Evolutionary conservation across 2,797 vertebrate genomes (phyloP), one percentile per base, ranked within the genome.

Genomic region (Micrastur ruficollis): DNA sequence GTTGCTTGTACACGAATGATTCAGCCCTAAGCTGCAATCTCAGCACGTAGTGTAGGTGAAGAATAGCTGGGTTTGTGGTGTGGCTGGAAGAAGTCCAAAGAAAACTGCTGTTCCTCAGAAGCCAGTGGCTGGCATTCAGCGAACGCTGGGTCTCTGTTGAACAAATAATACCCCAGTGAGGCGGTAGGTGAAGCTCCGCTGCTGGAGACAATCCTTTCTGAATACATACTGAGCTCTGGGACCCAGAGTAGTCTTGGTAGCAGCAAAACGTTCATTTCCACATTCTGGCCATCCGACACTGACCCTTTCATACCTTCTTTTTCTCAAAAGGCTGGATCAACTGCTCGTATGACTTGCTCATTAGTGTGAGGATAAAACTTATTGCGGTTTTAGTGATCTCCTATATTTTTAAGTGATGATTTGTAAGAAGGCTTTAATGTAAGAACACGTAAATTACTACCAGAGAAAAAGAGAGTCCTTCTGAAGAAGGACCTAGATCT

Each of bases 81-180:
- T 55, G 81, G 6, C 74, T 96, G 94, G 96, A 91, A 74, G 71
- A 71, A 81, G 23, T 68, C 92, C 95, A 95, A 93, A 71, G 71
- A 56, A 95, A 93, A 62, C 84, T 49, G 32, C 5, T 4, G 21
- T n/a, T 92, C 36, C 65, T 87, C 27, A 11, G 86, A 63, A 94
- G 59, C 25, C 0, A 6, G 55, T 34, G 62, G n/a, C 83, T 90
- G 89, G 63, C 44, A 53, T 71, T 65, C 56, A 12, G 74, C 0
- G 1, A 25, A 13, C 26, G 50, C 49, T 18, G n/a, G 17, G 46
- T 61, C 61, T 76, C 75, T 61, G 40, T 9, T 55, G 65, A 81
- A 20, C 52, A 90, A 89, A 80, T 46, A 89, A 71, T 15, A 31
- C 7, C 13, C 42, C 42, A 78, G 26, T 0, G 3, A 90, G n/a